Percentiles rank a stretch among this genome's conserved stretches.
Evolutionary conservation across 2,113 vertebrate species (phyloP).

Genomic region (Malurus elegans): DNA sequence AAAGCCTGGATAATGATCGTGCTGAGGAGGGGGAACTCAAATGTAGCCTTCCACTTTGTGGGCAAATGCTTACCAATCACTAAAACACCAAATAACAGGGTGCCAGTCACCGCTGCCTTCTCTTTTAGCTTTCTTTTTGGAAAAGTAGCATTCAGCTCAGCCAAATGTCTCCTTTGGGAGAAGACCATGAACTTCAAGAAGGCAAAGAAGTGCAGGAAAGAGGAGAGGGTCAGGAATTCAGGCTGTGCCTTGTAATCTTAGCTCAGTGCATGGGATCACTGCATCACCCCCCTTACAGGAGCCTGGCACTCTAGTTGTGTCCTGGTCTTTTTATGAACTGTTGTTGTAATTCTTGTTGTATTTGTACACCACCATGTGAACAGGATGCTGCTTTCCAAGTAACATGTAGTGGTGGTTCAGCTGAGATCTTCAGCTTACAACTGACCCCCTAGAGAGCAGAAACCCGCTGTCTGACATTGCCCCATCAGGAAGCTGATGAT

Average conservation of each 20-base stretch:
- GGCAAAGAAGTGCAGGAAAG: background rate
- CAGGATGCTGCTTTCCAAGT: background rate
- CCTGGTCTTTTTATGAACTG: background rate
- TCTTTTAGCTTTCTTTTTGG: background rate
- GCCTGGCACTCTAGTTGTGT: background rate
- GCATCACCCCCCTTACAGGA: background rate
- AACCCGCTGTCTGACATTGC: background rate
- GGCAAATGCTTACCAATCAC: background rate
- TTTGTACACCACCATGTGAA: background rate
- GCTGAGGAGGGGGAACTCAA: background rate
- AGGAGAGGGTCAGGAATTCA: background rate
- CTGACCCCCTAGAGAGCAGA: background rate
- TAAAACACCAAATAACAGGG: rapidly evolving
- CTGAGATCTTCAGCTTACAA: background rate
- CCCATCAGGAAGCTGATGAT: background rate
- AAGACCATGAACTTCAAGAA: background rate
- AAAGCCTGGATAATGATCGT: background rate
- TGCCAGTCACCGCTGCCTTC: background rate
- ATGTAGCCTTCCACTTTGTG: background rate
- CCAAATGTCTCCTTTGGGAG: background rate
- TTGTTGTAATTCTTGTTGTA: background rate
- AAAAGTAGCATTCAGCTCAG: background rate
- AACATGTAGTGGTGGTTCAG: background rate
- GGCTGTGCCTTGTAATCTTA: background rate
- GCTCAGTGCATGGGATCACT: background rate